phyloP scores from a whole-genome alignment of 2,888 invertebrate species.

The Macrostomum cliftonense region DNA sequence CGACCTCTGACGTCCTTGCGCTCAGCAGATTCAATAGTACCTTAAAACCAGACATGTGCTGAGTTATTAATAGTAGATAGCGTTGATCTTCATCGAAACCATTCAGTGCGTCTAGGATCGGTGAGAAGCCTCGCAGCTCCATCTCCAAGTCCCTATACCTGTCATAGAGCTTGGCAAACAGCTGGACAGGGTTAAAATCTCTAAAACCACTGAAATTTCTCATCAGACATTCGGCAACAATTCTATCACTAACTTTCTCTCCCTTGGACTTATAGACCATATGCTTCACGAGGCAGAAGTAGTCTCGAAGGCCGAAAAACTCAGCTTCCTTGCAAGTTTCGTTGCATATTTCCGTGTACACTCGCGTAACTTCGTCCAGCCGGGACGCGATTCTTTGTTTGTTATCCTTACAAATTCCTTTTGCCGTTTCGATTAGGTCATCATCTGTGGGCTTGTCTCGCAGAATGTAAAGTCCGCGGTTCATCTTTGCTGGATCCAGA shows the following conservation, averaged over 20 bases:
- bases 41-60: constrained; percentile 26
- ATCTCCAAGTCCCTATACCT: neutral
- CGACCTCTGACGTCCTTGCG: constrained; percentile 12
- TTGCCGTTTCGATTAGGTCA: constrained; percentile 16
- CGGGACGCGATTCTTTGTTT: neutral
- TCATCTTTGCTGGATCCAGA: constrained; percentile 35
- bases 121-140: neutral
- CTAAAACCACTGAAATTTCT: neutral
- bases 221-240: neutral
- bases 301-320: constrained; percentile 9
- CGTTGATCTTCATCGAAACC: constrained; percentile 17
- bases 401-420: constrained; percentile 5
- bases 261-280: neutral
- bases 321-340: constrained; percentile 1
- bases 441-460: constrained; percentile 18
- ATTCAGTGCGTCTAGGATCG: neutral
- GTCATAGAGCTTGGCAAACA: neutral
- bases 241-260: neutral
- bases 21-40: constrained; percentile 23
- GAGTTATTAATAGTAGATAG: constrained; percentile 27
- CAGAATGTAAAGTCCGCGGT: constrained; percentile 29
- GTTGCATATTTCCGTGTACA: constrained; percentile 4
- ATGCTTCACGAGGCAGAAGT: constrained; percentile 8
- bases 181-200: no score
- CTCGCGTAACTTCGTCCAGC: constrained; percentile 5